These are phyloP conservation scores for Danio jaintianensis DNA, from an alignment of 2,797 vertebrate species.

Conservation along the genomic window DNA sequence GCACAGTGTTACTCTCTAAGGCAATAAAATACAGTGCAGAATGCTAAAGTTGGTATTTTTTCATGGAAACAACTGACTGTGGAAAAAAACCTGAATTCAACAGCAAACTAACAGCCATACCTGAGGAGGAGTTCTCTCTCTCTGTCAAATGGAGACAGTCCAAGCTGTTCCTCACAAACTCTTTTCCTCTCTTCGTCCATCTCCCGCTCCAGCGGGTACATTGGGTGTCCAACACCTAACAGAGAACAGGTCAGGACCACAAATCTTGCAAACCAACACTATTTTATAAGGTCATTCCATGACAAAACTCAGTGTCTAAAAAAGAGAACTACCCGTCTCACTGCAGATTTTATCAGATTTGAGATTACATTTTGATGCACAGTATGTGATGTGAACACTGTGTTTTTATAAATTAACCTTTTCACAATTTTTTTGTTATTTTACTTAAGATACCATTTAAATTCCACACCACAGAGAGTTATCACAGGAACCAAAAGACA, in stretches of 20 bases:
- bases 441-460: not conserved
- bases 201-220: slow-evolving; percentile 87
- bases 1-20: slow-evolving; percentile 19
- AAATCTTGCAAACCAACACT: slow-evolving; percentile 18
- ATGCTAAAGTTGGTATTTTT: not conserved
- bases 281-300: not conserved
- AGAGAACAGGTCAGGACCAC: slow-evolving; percentile 31
- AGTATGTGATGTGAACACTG: not conserved
- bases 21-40: not conserved
- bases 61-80: not conserved
- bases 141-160: slow-evolving; percentile 82
- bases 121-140: slow-evolving; percentile 91
- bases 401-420: not conserved
- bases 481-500: not conserved
- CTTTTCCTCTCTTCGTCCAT: slow-evolving; percentile 87
- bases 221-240: slow-evolving; percentile 78
- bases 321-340: not conserved
- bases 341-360: not conserved
- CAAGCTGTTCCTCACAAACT: slow-evolving; percentile 88
- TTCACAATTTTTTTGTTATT: not conserved
- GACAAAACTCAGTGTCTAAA: not conserved
- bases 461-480: not conserved
- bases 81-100: not conserved
- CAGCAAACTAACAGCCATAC: slow-evolving; percentile 63
- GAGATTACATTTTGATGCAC: not conserved